phyloP scores from a whole-genome alignment of 2,888 invertebrate genomes.

The Beris morrisii region DNA sequence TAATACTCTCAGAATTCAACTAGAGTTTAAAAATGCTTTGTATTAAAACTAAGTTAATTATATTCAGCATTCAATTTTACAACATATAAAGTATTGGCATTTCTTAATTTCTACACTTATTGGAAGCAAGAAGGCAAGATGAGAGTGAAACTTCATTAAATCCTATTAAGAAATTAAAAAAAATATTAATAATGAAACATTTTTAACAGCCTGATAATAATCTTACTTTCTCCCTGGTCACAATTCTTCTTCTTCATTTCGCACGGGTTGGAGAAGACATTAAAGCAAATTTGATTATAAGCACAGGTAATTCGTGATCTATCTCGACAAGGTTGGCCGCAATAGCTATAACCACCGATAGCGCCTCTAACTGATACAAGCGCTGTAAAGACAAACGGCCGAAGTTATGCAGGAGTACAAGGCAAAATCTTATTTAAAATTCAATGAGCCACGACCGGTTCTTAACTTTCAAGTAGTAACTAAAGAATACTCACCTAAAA shows the following conservation, averaged over 20 bases:
- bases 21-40: too few species aligned
- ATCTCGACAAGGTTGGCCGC: slow-evolving; percentile 20
- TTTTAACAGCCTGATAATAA: neutral
- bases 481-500: slow-evolving; percentile 5
- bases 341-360: slow-evolving; percentile 17
- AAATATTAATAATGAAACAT: neutral
- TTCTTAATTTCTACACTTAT: slow-evolving; percentile 17
- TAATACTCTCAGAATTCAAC: too few species aligned
- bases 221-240: slow-evolving; percentile 22
- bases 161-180: slow-evolving; percentile 15
- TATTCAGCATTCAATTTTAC: too few species aligned
- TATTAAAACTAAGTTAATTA: too few species aligned
- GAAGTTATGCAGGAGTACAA: neutral
- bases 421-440: neutral
- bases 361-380: neutral
- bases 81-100: too few species aligned
- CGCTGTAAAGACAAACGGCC: slow-evolving; percentile 1
- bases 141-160: slow-evolving; percentile 6
- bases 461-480: neutral
- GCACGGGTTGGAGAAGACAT: slow-evolving; percentile 7
- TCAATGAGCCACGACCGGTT: neutral
- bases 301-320: slow-evolving; percentile 6
- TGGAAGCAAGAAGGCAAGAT: slow-evolving; percentile 15
- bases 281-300: slow-evolving; percentile 19
- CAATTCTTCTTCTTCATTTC: slow-evolving; percentile 23